Conservation (phyloP, 2,797 vertebrate species). For the Sebastes dallii region DNA sequence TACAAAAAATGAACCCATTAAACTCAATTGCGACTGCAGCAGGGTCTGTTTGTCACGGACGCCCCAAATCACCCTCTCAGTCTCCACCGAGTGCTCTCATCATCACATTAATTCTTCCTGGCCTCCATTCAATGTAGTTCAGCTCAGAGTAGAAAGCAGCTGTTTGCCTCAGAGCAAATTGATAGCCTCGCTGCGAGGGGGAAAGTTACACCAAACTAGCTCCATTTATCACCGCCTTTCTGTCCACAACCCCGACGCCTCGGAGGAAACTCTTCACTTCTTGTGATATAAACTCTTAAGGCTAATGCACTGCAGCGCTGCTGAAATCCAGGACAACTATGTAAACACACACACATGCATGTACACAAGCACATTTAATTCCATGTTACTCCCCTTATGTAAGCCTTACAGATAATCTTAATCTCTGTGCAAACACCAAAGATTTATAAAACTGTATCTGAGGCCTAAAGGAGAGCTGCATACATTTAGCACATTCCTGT, state of each 20-base stretch:
- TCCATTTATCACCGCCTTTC: slow-evolving; percentile 57
- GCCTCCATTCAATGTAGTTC: slow-evolving; percentile 40
- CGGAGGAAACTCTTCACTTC: slow-evolving; percentile 33
- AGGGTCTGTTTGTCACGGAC: slow-evolving; percentile 21
- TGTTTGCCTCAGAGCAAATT: slow-evolving; percentile 51
- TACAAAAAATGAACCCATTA: slow-evolving; percentile 19
- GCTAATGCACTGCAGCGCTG: slow-evolving; percentile 21
- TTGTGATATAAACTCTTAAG: slow-evolving; percentile 37
- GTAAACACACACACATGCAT: slow-evolving; percentile 42
- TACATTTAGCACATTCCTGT: slow-evolving; percentile 1
- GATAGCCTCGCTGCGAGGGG: slow-evolving; percentile 52
- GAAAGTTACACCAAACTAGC: slow-evolving; percentile 54
- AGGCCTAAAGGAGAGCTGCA: background rate
- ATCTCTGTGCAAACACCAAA: background rate
- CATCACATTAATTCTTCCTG: slow-evolving; percentile 51
- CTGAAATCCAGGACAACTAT: slow-evolving; percentile 26
- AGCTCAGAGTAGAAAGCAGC: slow-evolving; percentile 43
- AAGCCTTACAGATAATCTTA: background rate
- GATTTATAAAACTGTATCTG: background rate
- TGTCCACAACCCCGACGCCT: slow-evolving; percentile 17
- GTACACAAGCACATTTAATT: slow-evolving; percentile 1
- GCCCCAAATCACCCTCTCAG: slow-evolving; percentile 40
- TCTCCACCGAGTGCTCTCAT: slow-evolving; percentile 41
- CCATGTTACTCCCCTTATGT: background rate
- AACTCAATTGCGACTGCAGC: slow-evolving; percentile 10